phyloP scores from a whole-genome alignment of 2,113 vertebrate species.

The Hippocampus barbouri region DNA sequence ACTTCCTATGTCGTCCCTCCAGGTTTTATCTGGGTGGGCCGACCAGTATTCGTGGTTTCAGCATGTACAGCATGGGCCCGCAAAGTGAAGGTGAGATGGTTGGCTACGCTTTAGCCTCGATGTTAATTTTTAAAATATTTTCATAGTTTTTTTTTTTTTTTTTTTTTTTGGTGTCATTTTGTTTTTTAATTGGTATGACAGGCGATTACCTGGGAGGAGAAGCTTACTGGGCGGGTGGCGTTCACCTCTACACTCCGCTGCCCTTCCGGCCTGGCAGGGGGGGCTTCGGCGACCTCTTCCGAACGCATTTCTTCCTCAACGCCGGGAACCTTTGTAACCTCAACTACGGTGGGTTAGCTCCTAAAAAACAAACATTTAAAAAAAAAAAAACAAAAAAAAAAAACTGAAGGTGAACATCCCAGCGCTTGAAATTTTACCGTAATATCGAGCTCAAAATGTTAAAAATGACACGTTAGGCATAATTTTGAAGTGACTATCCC shows the following conservation, averaged over 20 bases:
- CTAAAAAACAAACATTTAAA: not conserved
- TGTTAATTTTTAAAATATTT: not conserved
- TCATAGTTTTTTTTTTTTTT: not conserved
- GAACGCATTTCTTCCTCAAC: slow-evolving; percentile 96
- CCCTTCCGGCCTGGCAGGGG: slow-evolving; percentile 91
- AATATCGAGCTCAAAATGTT: not conserved
- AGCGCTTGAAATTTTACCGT: not conserved
- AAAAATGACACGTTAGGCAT: too few species aligned
- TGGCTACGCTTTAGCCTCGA: not conserved
- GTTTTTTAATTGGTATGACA: slow-evolving; percentile 56
- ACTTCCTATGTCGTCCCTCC: not conserved
- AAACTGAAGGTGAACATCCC: not conserved
- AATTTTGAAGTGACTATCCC: too few species aligned
- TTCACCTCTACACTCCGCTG: slow-evolving; percentile 92
- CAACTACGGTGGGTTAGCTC: slow-evolving; percentile 82
- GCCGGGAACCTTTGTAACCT: slow-evolving; percentile 97
- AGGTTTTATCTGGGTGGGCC: slow-evolving; percentile 97
- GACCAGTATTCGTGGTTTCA: slow-evolving; percentile 95
- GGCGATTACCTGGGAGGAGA: slow-evolving; percentile 96
- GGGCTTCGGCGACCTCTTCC: slow-evolving; percentile 92
- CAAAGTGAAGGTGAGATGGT: slow-evolving; percentile 87
- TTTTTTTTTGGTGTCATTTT: slow-evolving; percentile 20
- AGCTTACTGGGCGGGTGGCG: slow-evolving; percentile 89
- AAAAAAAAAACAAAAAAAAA: too few species aligned
- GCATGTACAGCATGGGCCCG: slow-evolving; percentile 97